Evolutionary conservation across 2,888 invertebrate species (phyloP), one percentile per base, ranked within the genome.

Genomic region (Parnassius orleans): DNA sequence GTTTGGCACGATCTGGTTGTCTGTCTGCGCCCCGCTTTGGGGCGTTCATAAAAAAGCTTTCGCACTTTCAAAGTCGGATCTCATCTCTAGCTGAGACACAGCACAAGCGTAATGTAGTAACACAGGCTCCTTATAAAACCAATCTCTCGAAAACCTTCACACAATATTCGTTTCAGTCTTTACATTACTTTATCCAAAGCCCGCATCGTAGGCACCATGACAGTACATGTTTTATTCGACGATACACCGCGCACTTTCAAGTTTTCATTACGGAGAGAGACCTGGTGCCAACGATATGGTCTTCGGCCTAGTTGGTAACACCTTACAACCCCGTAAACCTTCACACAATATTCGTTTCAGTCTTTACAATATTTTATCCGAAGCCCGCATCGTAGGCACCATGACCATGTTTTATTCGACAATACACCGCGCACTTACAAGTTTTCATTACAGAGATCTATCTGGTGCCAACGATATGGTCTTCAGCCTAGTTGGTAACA

Each of bases 281-380:
- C 33, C 33, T 48, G 48, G 48, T 48, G 14, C 48, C 48, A 48
- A 48, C 14, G 48, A 48, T 48, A n/a, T 48, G 48, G 48, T 48
- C 48, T 14, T 48, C 64, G 55, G 63, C 54, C 62, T 60, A 53
- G 79, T 73, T 79, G 81, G 78, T 78, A 75, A 75, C 76, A 76
- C 67, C 72, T 69, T 15, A 52, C 66, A 53, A 68, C 73, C 72
- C 69, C 68, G 57, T 63, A 61, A 33, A 33, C 33, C 33, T 33
- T 55, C 55, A 50, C 44, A 57, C 56, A 47, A 57, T 57, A n/a
- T 54, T 48, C 60, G 15, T 41, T 51, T 61, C 61, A 61, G 61
- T 61, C 61, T 61, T 61, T 56, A 52, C 61, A 56, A 51, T 55
- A 46, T 24, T 50, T 51, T 42, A 14, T 33, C 15, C 56, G 19